Evolutionary conservation across 1,140 invertebrate species (phyloP).

Genomic region (Conopomorpha cramerella): DNA sequence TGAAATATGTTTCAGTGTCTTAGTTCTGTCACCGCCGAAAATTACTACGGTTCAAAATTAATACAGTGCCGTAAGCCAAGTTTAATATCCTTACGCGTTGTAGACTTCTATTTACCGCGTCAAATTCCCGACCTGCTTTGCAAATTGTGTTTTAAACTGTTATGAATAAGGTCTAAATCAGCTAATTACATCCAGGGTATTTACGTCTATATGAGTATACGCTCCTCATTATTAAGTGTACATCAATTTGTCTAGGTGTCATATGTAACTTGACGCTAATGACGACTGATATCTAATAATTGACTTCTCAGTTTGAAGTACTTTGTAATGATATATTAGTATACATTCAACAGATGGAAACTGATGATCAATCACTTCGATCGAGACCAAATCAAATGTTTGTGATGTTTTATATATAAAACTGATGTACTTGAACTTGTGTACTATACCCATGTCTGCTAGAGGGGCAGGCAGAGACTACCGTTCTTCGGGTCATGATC

Average conservation of each 20-base stretch:
- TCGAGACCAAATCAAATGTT: too few species aligned
- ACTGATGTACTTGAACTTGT: too few species aligned
- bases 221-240: slow-evolving; percentile 43
- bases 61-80: slow-evolving; percentile 56
- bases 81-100: slow-evolving; percentile 47
- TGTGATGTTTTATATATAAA: too few species aligned
- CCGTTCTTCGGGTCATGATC: too few species aligned
- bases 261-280: slow-evolving; percentile 49
- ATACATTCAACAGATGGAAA: slow-evolving; percentile 8
- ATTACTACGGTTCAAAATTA: slow-evolving; percentile 60
- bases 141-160: background rate
- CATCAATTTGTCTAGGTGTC: slow-evolving; percentile 51
- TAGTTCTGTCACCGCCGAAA: slow-evolving; percentile 57
- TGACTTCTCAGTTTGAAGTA: slow-evolving; percentile 12
- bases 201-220: too few species aligned
- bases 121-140: slow-evolving; percentile 26
- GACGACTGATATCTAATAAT: slow-evolving; percentile 44
- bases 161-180: slow-evolving; percentile 9
- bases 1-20: slow-evolving; percentile 57
- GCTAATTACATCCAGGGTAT: too few species aligned
- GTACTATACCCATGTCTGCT: too few species aligned
- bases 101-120: slow-evolving; percentile 44
- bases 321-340: too few species aligned
- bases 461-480: too few species aligned
- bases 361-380: too few species aligned